These are phyloP conservation scores for Drosophila subquinaria DNA, from an alignment of 2,888 invertebrate species.

Conservation along the genomic window DNA sequence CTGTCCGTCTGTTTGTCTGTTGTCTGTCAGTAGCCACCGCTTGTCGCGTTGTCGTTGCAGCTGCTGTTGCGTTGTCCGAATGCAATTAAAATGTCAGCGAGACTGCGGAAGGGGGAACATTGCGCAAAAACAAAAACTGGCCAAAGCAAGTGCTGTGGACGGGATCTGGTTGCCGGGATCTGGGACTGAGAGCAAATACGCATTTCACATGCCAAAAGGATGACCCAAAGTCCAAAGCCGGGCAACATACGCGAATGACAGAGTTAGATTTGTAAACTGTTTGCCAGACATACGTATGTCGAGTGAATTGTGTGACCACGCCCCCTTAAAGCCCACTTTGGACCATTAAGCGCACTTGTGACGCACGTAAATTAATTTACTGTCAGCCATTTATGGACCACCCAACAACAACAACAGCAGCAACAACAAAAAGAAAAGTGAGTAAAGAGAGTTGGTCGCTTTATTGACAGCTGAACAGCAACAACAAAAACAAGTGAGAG, in stretches of 20 bases:
- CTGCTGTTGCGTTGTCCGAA: constrained; percentile 56
- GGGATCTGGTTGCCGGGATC: constrained; percentile 13
- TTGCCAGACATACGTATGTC: constrained; percentile 23
- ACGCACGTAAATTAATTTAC: constrained; percentile 76
- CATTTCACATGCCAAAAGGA: constrained; percentile 60
- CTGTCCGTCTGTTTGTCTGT: constrained; percentile 18
- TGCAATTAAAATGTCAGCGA: constrained; percentile 77
- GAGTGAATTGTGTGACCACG: constrained; percentile 32
- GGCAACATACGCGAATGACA: constrained; percentile 38
- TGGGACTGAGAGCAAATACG: constrained; percentile 47
- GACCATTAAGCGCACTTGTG: constrained; percentile 76
- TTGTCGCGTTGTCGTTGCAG: constrained; percentile 25
- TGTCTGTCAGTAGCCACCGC: constrained; percentile 32
- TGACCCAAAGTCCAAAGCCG: constrained; percentile 8
- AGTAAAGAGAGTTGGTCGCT: constrained; percentile 43
- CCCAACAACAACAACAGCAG: constrained; percentile 17
- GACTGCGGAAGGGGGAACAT: constrained; percentile 12
- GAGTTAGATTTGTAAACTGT: constrained; percentile 53
- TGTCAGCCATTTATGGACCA: constrained; percentile 67
- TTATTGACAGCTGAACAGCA: constrained; percentile 68
- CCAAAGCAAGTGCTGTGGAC: constrained; percentile 25
- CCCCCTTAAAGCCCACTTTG: constrained; percentile 36
- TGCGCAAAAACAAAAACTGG: constrained; percentile 36
- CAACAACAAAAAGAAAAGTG: constrained; percentile 26
- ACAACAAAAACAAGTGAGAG: constrained; percentile 10